phyloP scores from a whole-genome alignment of 2,888 invertebrate species.

The Salticus scenicus region DNA sequence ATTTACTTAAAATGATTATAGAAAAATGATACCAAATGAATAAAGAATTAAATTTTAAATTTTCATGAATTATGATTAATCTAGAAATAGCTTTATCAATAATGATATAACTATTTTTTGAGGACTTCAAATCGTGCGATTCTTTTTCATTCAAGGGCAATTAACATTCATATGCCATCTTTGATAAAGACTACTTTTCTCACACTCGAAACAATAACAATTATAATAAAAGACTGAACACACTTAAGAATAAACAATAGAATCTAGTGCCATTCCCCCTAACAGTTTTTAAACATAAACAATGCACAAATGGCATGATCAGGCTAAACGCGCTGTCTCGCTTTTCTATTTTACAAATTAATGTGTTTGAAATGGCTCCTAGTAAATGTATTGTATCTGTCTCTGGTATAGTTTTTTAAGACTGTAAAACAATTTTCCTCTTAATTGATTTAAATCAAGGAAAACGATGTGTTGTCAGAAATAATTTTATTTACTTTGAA shows the following conservation, averaged over 20 bases:
- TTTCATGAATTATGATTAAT: too few relatives aligned
- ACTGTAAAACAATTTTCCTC: not conserved
- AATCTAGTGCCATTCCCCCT: not conserved
- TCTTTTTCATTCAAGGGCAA: not conserved
- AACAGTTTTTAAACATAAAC: not conserved
- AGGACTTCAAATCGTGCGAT: too few relatives aligned
- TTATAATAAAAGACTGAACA: slow-evolving; percentile 23
- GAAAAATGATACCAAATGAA: too few relatives aligned
- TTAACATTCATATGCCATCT: not conserved
- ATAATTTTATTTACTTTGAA: too few relatives aligned
- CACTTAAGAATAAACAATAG: slow-evolving; percentile 43
- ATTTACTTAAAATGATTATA: too few relatives aligned
- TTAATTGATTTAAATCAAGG: slow-evolving; percentile 1
- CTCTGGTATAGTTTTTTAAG: not conserved
- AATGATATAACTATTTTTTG: too few relatives aligned
- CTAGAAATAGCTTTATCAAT: too few relatives aligned
- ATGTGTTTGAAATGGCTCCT: slow-evolving; percentile 37
- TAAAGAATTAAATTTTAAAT: too few relatives aligned
- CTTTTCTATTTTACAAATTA: slow-evolving; percentile 48
- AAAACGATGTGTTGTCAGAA: not conserved
- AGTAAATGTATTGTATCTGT: not conserved
- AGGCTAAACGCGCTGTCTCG: slow-evolving; percentile 26
- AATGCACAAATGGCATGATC: slow-evolving; percentile 37
- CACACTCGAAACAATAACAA: slow-evolving; percentile 22
- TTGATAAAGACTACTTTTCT: not conserved